Base-by-base conservation (phyloP, 2,797 vertebrate species). In the Parauchenoglanis punctatus region DNA sequence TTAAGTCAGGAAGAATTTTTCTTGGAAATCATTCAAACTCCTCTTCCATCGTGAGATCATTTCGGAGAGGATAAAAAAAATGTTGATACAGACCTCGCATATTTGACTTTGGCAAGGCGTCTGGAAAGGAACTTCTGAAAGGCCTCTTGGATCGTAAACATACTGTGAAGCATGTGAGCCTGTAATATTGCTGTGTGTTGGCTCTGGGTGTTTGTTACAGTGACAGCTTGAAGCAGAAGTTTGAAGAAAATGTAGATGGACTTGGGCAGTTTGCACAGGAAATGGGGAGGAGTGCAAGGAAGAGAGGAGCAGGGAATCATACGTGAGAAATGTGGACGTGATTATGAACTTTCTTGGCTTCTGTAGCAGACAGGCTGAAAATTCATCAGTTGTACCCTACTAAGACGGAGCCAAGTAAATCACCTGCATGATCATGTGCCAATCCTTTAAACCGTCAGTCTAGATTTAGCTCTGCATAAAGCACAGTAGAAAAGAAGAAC, bases 321-420 rank as follows among this genome's bases (percentile, higher is more conserved):
- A 56, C 25, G 46, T 67, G 18, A 89, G 68, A 91, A 83, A 81
- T 86, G 83, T 81, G 83, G 87, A 86, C 10, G 15, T 85, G 49
- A 88, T 70, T 7, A n/a, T 77, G 84, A 88, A 87, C 84, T 88
- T 88, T 81, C 87, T 72, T 86, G 77, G 89, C 86, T 87, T 89
- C 85, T 70, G 78, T 91, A 86, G 89, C 90, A 91, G 80, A 80
- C 84, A 89, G 91, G 88, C 88, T 91, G 83, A 85, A 88, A 91
- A 92, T 90, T 91, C 89, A 89, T 88, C 88, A 91, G 81, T 89
- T 87, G 58, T 91, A 73, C 84, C 68, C 83, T 86, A 87, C 70
- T 58, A 52, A 78, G 54, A 75, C 52, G 52, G 67, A 85, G 84
- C 58, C 81, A 72, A 89, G 77, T 73, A 63, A 72, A 68, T 88